Base-by-base conservation (phyloP, 2,888 invertebrate genomes). In the Amblyjoppa proteus region DNA sequence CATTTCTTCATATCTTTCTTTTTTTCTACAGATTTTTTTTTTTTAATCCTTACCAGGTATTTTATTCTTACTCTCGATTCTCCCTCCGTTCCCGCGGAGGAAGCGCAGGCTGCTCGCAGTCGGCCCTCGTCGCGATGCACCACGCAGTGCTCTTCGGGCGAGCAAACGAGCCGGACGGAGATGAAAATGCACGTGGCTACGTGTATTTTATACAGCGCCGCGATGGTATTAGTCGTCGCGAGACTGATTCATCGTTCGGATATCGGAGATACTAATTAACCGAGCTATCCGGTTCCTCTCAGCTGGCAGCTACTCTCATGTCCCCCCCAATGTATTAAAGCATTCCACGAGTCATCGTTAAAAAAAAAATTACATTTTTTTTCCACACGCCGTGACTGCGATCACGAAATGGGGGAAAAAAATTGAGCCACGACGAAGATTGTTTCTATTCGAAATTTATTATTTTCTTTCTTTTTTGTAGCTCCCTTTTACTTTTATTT, bases 221-320 rank as follows among this genome's bases (percentile, higher is more conserved):
- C 73, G 77, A 79, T 78, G 79, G 84, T 81, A 68, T 68, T 70
- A 45, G 75, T 70, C 75, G 80, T 80, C 71, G 76, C 58, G 79
- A 70, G 87, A 89, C 87, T 88, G 90, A 91, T 91, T 91, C 90
- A 91, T 92, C 89, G 89, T 88, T 87, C 88, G 86, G 80, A 86
- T 89, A 89, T 89, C 88, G 87, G 87, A 84, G 89, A 88, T 91
- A 91, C 91, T 91, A 91, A 91, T 91, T 91, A 91, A 90, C 89
- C 88, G 80, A 88, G 82, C 88, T 88, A 91, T 91, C 92, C 91
- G 91, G 91, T 92, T 92, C 88, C 88, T 89, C 90, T 85, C 91
- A 90, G 90, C 90, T 90, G 91, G 91, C 88, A 89, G 88, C 88
- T 68, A 77, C 41, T 38, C 56, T 68, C 68, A 51, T 56, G 53